Base-by-base conservation (phyloP, 92 coral and sea anemone genomes). In the Porites lobata region DNA sequence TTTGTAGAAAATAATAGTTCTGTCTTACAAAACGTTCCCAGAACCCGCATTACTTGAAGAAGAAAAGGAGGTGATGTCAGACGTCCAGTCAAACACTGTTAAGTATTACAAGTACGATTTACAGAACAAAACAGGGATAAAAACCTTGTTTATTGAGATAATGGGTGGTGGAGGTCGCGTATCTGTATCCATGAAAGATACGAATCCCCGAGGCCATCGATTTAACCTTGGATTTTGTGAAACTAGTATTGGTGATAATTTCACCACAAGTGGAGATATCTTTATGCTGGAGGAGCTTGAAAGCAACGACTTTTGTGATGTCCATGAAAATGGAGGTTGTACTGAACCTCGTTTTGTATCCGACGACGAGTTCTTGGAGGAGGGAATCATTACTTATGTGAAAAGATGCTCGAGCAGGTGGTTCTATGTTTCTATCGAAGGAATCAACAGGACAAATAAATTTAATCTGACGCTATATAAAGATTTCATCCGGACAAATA, bases 31-130 rank as follows among this genome's bases (percentile, higher is more conserved):
- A 61, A 20, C 3, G 14, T 73, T 72, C 75, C 17, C 61, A 93
- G 96, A 93, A 19, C 96, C 96, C 4, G 96, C 92, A 17, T 50
- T 91, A 21, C 90, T 93, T 32, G 86, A 88, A 8, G 71, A 74
- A 21, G 86, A 78, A 26, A 74, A 53, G 47, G 68, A 77, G 10
- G 73, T 93, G 8, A 7, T 43, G 1, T 69, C 91, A 47, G 79
- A 67, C 18, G 77, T 93, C 29, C 26, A 66, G 17, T 29, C 58
- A 66, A 77, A 80, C 22, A 65, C 80, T 5, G 72, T 92, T 18
- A 93, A 81, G 32, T 93, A 92, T 50, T 93, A 77, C 71, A 91
- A 89, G 75, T 93, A 87, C 65, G 67, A 76, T 43, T 69, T 88
- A 57, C 19, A 17, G 4, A 74, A 84, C 74, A n/a, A 22, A 6